phyloP scores from a whole-genome alignment of 1,140 invertebrate genomes.

The Zaprionus lachaisei region DNA sequence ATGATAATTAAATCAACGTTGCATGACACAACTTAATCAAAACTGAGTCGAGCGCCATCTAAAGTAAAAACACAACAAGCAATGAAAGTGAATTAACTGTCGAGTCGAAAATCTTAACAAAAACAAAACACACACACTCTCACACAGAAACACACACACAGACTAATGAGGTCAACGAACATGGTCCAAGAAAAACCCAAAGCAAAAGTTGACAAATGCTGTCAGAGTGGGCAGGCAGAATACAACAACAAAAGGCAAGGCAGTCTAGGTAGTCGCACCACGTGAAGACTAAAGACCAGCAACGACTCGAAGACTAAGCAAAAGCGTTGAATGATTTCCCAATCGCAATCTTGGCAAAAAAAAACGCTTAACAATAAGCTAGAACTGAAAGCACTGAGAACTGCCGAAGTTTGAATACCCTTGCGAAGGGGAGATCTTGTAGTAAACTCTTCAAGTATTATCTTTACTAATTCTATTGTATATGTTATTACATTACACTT shows the following conservation, averaged over 20 bases:
- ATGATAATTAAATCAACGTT: conserved; percentile 81
- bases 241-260: conserved; percentile 13
- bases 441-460: too few species aligned
- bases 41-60: conserved; percentile 61
- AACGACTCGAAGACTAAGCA: conserved; percentile 32
- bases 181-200: conserved; percentile 38
- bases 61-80: conserved; percentile 22
- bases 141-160: not conserved
- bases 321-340: conserved; percentile 60
- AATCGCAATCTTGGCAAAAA: conserved; percentile 37
- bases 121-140: conserved; percentile 20
- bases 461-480: too few species aligned
- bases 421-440: not conserved
- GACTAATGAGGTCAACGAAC: conserved; percentile 70
- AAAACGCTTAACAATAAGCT: conserved; percentile 17
- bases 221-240: conserved; percentile 61
- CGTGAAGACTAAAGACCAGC: conserved; percentile 7
- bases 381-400: conserved; percentile 24
- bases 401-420: not conserved
- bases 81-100: conserved; percentile 75
- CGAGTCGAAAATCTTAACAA: conserved; percentile 43
- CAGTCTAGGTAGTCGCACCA: conserved; percentile 13
- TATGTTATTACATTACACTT: not conserved
- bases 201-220: conserved; percentile 53
- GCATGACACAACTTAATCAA: conserved; percentile 82